Conservation (phyloP, 2,888 invertebrate species). For the Drosophila greeni region DNA sequence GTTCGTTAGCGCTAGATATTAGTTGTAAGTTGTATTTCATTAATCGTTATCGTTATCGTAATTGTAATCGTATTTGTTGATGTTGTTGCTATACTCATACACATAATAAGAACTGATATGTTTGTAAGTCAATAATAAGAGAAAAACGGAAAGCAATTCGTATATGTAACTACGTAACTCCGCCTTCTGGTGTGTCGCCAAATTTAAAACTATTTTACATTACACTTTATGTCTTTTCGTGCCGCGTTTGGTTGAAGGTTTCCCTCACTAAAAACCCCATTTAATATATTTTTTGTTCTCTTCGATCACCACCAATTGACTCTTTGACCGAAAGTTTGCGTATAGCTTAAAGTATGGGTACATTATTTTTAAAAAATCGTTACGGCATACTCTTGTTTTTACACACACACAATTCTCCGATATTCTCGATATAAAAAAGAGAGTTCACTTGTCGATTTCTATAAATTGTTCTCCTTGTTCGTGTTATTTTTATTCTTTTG, state of each 20-base stretch:
- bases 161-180: slow-evolving; percentile 59
- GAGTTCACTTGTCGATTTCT: slow-evolving; percentile 41
- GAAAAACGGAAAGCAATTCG: slow-evolving; percentile 59
- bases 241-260: slow-evolving; percentile 22
- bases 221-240: slow-evolving; percentile 36
- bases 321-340: slow-evolving; percentile 57
- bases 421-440: slow-evolving; percentile 57
- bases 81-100: slow-evolving; percentile 55
- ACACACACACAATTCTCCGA: slow-evolving; percentile 39
- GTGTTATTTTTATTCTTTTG: slow-evolving; percentile 48
- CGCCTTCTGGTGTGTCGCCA: slow-evolving; percentile 38
- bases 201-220: slow-evolving; percentile 53
- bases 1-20: slow-evolving; percentile 51
- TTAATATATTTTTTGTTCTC: slow-evolving; percentile 15
- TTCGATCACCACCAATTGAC: slow-evolving; percentile 66
- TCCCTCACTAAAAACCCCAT: slow-evolving; percentile 10
- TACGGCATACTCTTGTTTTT: slow-evolving; percentile 52
- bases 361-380: slow-evolving; percentile 60
- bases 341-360: slow-evolving; percentile 59
- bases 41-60: slow-evolving; percentile 45
- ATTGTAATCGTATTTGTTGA: slow-evolving; percentile 48
- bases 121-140: slow-evolving; percentile 71
- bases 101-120: slow-evolving; percentile 73
- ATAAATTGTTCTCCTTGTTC: slow-evolving; percentile 36
- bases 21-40: slow-evolving; percentile 41